A percentile compares a stretch with the other conserved stretches of the same genome.
Conservation (phyloP, 1,140 invertebrate species). For the Pentalonia nigronervosa region DNA sequence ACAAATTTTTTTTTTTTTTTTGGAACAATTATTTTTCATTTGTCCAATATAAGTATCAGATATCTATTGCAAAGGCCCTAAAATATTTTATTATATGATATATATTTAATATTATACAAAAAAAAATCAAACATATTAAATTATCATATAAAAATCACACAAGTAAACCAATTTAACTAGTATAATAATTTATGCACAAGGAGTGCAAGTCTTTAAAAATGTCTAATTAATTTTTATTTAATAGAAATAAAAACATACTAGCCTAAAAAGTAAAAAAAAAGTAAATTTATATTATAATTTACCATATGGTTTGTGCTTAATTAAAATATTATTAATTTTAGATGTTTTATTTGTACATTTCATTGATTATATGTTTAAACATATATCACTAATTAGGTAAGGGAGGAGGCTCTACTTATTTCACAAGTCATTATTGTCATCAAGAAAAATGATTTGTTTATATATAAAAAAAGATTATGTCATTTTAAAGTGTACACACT, state of each 20-base stretch:
- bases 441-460: slow-evolving; percentile 53
- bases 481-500: slow-evolving; percentile 50
- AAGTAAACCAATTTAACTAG: slow-evolving; percentile 32
- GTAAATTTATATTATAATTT: slow-evolving; percentile 45
- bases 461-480: slow-evolving; percentile 48
- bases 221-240: slow-evolving; percentile 49
- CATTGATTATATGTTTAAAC: slow-evolving; percentile 39
- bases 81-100: slow-evolving; percentile 3
- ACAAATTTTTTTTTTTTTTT: not conserved
- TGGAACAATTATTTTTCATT: slow-evolving; percentile 6
- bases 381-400: slow-evolving; percentile 28
- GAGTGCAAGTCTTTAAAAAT: slow-evolving; percentile 39
- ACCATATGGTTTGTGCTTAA: slow-evolving; percentile 42
- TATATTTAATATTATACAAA: not conserved
- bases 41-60: not conserved
- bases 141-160: slow-evolving; percentile 52
- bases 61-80: slow-evolving; percentile 44
- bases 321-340: slow-evolving; percentile 39
- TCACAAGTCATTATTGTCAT: slow-evolving; percentile 49
- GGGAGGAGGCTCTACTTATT: slow-evolving; percentile 4
- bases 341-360: slow-evolving; percentile 52
- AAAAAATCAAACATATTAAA: slow-evolving; percentile 32
- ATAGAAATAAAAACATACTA: slow-evolving; percentile 43
- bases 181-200: slow-evolving; percentile 30
- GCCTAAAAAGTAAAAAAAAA: slow-evolving; percentile 47